Evolutionary conservation across 30 jellyfish, hydroid and myxozoan species (phyloP).

Genomic region (Pseudorhiza aurosa): DNA sequence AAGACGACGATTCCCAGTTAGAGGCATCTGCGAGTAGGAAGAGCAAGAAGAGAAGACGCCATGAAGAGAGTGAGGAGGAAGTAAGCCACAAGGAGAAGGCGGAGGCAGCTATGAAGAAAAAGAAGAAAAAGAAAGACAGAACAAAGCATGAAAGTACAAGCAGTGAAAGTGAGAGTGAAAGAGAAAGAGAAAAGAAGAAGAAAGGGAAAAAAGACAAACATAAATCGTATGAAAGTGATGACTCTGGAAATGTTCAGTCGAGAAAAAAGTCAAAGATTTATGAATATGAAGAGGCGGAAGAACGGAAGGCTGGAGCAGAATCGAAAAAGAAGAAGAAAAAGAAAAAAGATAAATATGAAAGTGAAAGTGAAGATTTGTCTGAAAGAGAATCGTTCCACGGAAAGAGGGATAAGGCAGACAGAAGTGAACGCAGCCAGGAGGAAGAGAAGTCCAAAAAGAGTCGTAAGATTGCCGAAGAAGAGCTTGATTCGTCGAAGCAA

Average conservation of each 20-base stretch:
- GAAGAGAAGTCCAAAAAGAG: constrained; percentile 35
- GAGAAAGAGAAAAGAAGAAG: constrained; percentile 78
- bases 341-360: constrained; percentile 37
- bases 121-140: constrained; percentile 66
- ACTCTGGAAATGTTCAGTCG: constrained; percentile 26
- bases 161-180: constrained; percentile 72
- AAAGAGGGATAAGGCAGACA: constrained; percentile 16
- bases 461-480: constrained; percentile 36
- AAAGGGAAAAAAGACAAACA: constrained; percentile 63
- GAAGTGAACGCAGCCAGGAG: constrained; percentile 21
- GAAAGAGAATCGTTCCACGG: constrained; percentile 14
- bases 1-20: constrained; percentile 46
- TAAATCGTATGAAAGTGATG: constrained; percentile 52
- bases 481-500: constrained; percentile 35
- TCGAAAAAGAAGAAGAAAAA: constrained; percentile 39
- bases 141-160: constrained; percentile 40
- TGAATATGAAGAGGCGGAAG: constrained; percentile 36
- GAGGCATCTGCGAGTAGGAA: constrained; percentile 17
- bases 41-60: constrained; percentile 75
- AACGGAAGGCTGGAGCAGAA: constrained; percentile 6
- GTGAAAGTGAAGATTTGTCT: constrained; percentile 36
- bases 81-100: constrained; percentile 41
- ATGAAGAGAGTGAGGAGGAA: constrained; percentile 64
- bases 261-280: constrained; percentile 29
- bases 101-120: constrained; percentile 21